phyloP scores from a whole-genome alignment of 2,113 vertebrate genomes.

The Nettapus auritus region DNA sequence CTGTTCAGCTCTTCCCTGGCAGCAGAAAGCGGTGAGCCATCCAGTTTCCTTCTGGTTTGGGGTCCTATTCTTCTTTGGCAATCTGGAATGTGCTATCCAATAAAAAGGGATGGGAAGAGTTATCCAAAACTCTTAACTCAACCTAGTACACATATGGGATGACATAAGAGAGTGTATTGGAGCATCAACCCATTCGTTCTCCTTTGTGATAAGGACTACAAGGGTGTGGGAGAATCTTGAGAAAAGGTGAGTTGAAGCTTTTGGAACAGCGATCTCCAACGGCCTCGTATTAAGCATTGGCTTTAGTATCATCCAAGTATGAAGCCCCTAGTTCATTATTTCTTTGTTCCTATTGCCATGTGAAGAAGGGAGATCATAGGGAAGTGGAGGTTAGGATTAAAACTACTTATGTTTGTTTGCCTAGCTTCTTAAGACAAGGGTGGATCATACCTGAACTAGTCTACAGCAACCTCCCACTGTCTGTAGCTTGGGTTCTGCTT shows the following conservation, averaged over 20 bases:
- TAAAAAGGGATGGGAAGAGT: neutral
- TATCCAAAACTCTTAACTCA: neutral
- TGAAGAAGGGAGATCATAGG: neutral
- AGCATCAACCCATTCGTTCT: neutral
- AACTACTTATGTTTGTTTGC: neutral
- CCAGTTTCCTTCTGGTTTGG: neutral
- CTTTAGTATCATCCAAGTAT: neutral
- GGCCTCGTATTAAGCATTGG: accelerated
- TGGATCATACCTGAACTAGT: neutral
- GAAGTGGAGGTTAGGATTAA: neutral
- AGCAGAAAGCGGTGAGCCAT: neutral
- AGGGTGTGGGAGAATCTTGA: neutral
- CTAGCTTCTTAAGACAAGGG: neutral
- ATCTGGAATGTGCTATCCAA: neutral
- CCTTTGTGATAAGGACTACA: neutral
- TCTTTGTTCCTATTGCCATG: neutral
- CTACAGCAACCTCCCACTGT: neutral
- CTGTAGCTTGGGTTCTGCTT: neutral
- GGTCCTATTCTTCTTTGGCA: neutral
- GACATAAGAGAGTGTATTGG: accelerated
- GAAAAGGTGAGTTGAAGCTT: neutral
- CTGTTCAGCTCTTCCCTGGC: neutral
- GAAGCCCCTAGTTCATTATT: neutral
- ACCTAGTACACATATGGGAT: neutral
- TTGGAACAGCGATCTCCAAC: neutral